phyloP scores from a whole-genome alignment of 2,888 invertebrate species.

The Anarsia innoxiella region DNA sequence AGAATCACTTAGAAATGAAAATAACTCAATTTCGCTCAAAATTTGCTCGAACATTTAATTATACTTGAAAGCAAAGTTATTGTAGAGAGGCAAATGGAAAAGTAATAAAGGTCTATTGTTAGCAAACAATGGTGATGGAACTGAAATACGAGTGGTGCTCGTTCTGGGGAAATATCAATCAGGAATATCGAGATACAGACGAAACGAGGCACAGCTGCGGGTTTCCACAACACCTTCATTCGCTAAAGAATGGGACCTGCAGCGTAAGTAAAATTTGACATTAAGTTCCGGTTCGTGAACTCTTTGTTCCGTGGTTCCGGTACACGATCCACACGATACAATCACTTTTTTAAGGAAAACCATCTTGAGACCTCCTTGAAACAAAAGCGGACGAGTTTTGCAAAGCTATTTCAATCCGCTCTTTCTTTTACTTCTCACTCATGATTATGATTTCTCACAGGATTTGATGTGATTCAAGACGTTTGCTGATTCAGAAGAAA shows the following conservation, averaged over 20 bases:
- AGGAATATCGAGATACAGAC: conserved; percentile 9
- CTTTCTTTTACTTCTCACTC: no score
- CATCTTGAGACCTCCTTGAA: no score
- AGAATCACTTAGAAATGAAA: no score
- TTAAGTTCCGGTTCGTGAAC: conserved; percentile 3
- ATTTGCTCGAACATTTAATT: conserved; percentile 6
- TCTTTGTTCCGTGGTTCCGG: no score
- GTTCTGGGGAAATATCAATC: conserved; percentile 14
- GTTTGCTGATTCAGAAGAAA: no score
- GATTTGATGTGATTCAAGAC: no score
- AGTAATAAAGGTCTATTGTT: conserved; percentile 17
- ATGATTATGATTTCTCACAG: no score
- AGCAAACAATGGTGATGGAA: conserved; percentile 12
- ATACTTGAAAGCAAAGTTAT: conserved; percentile 8
- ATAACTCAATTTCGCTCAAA: no score
- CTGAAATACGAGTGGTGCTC: conserved; percentile 13
- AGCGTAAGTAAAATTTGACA: conserved; percentile 2
- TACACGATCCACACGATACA: no score
- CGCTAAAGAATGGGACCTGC: background rate
- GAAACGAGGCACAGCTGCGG: background rate
- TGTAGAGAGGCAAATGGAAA: conserved; percentile 10
- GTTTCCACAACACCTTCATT: background rate
- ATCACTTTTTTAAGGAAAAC: no score
- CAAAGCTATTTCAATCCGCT: no score
- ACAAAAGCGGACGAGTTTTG: no score